Percentiles rank a stretch among this genome's conserved stretches.
phyloP scores from a whole-genome alignment of 2,113 vertebrate genomes.

The pig (Sus scrofa) region DNA sequence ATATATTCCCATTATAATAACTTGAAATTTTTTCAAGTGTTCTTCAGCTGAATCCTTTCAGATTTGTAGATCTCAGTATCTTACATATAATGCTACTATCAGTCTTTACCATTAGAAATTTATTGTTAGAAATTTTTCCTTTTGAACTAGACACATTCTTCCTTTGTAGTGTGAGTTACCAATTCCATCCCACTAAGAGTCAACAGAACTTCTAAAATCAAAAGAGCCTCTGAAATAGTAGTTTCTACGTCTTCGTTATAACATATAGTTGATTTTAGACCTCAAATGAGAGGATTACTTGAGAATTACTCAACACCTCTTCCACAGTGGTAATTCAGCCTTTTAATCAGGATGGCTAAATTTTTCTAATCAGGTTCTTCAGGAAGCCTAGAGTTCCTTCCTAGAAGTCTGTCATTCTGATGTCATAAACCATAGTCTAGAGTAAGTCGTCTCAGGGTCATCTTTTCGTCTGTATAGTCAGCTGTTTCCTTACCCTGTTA shows the following conservation, averaged over 20 bases:
- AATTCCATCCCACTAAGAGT: neutral
- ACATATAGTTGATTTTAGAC: constrained; percentile 21
- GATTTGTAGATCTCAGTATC: neutral
- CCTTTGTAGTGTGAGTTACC: constrained; percentile 7
- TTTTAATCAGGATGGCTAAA: neutral
- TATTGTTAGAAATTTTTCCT: neutral
- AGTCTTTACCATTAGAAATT: neutral
- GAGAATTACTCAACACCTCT: neutral
- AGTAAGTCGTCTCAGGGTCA: neutral
- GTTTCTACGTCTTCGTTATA: constrained; percentile 44
- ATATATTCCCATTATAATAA: neutral
- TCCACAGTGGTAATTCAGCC: neutral
- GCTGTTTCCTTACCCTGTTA: neutral
- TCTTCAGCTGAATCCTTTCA: neutral
- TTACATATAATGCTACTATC: neutral
- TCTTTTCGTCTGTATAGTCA: neutral
- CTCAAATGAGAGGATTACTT: neutral
- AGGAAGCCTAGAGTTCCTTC: neutral
- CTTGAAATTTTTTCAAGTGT: neutral
- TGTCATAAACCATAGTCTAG: neutral
- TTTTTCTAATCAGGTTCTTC: neutral
- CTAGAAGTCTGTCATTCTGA: neutral
- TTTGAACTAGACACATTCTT: neutral
- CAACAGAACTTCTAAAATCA: neutral
- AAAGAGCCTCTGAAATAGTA: neutral